Evolutionary conservation across 2,888 invertebrate species (phyloP).

Genomic region (Nomada ruficornis): DNA sequence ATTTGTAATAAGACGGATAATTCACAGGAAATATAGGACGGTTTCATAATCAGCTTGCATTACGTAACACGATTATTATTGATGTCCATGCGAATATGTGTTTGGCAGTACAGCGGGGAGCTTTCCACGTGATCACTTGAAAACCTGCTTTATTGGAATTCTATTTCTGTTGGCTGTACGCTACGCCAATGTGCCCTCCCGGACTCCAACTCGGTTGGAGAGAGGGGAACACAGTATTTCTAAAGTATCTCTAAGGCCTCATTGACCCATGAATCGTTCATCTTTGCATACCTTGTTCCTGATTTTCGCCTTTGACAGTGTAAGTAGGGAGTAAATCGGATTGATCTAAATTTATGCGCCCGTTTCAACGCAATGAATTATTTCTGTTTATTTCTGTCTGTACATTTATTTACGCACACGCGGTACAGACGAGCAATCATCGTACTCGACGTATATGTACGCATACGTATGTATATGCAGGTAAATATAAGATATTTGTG

Average conservation of each 20-base stretch:
- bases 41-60: constrained; percentile 49
- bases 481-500: background rate
- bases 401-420: background rate
- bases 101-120: constrained; percentile 25
- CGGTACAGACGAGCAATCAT: background rate
- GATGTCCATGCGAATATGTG: constrained; percentile 38
- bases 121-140: constrained; percentile 63
- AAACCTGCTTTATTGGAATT: constrained; percentile 70
- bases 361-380: background rate
- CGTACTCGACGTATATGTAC: background rate
- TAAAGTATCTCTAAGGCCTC: constrained; percentile 71
- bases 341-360: constrained; percentile 36
- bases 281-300: constrained; percentile 65
- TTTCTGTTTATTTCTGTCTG: constrained; percentile 2
- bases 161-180: constrained; percentile 66
- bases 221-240: constrained; percentile 66
- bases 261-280: constrained; percentile 76
- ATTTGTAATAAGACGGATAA: constrained; percentile 37
- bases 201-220: constrained; percentile 64
- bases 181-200: constrained; percentile 78
- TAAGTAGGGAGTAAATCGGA: constrained; percentile 47
- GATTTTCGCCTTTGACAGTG: constrained; percentile 62
- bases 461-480: too few species aligned
- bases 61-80: constrained; percentile 56
- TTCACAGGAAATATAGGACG: constrained; percentile 39